Conservation (phyloP, 2,888 invertebrate genomes). For the Melanchra persicariae region DNA sequence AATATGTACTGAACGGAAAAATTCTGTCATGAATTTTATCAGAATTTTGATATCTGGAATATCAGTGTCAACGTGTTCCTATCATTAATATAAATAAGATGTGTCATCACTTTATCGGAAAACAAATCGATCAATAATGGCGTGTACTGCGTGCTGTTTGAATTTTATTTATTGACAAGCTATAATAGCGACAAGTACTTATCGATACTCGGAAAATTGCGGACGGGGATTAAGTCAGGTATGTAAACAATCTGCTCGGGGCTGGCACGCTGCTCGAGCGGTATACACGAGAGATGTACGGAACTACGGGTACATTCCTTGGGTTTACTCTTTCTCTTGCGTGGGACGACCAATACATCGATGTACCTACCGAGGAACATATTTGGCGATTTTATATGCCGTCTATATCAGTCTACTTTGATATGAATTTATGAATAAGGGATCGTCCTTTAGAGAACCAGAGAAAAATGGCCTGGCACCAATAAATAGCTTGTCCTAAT, state of each 20-base stretch:
- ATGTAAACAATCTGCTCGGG: constrained; percentile 20
- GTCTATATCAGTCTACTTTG: too few species aligned
- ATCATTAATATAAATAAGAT: constrained; percentile 57
- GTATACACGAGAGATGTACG: not conserved
- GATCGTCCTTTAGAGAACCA: not conserved
- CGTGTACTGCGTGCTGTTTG: constrained; percentile 30
- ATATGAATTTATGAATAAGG: not conserved
- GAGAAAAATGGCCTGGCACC: too few species aligned
- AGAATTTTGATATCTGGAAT: constrained; percentile 50
- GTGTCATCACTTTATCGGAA: constrained; percentile 59
- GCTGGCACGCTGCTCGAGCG: constrained; percentile 7
- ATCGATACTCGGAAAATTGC: constrained; percentile 30
- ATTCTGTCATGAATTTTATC: constrained; percentile 43
- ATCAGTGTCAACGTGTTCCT: constrained; percentile 49
- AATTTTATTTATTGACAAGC: constrained; percentile 49
- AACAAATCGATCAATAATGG: constrained; percentile 58
- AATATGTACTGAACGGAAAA: constrained; percentile 43
- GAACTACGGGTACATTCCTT: too few species aligned
- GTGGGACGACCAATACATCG: too few species aligned
- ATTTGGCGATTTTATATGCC: too few species aligned
- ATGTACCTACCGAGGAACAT: too few species aligned
- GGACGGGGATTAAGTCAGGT: constrained; percentile 1
- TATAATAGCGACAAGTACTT: constrained; percentile 27
- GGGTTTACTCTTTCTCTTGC: too few species aligned
- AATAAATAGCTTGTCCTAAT: too few species aligned